Evolutionary conservation across 2,888 invertebrate species (phyloP).

Genomic region (Erebia aethiops): DNA sequence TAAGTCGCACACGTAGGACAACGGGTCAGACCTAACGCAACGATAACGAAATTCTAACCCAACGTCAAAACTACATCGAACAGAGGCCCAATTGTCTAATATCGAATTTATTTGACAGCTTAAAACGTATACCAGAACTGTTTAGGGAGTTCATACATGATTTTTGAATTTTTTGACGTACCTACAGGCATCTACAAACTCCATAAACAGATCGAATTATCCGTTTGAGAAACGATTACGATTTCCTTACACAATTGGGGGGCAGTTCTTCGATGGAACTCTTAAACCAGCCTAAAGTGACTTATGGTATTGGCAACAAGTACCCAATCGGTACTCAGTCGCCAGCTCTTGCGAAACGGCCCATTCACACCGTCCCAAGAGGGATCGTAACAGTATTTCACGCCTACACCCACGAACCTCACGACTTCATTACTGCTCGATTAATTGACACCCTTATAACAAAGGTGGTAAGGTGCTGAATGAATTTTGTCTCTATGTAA

Average conservation of each 20-base stretch:
- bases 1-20: too few relatives aligned
- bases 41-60: too few relatives aligned
- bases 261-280: not conserved
- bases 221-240: too few relatives aligned
- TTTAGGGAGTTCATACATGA: too few relatives aligned
- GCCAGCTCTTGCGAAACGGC: constrained; percentile 33
- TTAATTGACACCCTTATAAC: constrained; percentile 4
- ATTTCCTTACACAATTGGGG: too few relatives aligned
- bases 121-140: too few relatives aligned
- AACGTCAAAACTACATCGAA: not conserved
- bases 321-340: constrained; percentile 22
- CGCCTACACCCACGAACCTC: constrained; percentile 63
- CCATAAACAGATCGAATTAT: too few relatives aligned
- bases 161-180: too few relatives aligned
- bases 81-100: too few relatives aligned
- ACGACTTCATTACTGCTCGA: constrained; percentile 20
- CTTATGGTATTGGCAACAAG: constrained; percentile 24
- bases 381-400: constrained; percentile 59
- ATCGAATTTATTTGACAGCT: too few relatives aligned
- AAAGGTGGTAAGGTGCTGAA: not conserved
- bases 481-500: not conserved
- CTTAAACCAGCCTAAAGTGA: constrained; percentile 23
- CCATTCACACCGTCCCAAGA: constrained; percentile 34
- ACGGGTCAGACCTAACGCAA: too few relatives aligned
- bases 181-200: too few relatives aligned